Conservation (phyloP, 2,113 vertebrate genomes). For the Marmota monax region DNA sequence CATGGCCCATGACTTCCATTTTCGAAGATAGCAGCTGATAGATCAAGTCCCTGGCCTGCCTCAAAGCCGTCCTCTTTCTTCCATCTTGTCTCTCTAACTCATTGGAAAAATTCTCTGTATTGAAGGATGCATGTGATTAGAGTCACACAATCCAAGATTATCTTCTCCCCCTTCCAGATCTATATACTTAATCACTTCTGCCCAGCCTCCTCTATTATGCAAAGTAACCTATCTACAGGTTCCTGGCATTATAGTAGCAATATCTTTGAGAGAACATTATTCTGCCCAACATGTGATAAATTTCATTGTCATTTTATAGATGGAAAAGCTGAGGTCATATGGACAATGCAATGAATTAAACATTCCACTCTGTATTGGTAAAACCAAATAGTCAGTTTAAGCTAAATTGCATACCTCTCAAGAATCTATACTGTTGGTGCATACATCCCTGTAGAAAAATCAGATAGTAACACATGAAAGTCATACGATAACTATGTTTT, state of each 20-base stretch:
- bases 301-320: not conserved
- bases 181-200: not conserved
- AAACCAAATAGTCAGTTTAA: not conserved
- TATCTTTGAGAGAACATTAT: not conserved
- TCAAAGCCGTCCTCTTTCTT: not conserved
- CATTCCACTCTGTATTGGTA: not conserved
- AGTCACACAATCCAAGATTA: not conserved
- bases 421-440: not conserved
- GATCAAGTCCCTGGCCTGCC: not conserved
- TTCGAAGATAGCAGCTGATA: not conserved
- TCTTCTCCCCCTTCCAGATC: not conserved
- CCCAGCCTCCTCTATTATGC: not conserved
- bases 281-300: not conserved
- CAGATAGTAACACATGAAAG: conserved; percentile 4
- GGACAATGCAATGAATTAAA: not conserved
- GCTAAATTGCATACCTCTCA: not conserved
- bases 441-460: not conserved
- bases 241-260: not conserved
- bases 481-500: not conserved
- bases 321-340: not conserved
- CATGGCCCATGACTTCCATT: not conserved
- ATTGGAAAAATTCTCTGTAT: not conserved
- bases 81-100: not conserved
- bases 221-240: not conserved
- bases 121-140: not conserved